Conservation (phyloP, 2,797 vertebrate genomes). For the Calcarius lapponicus region DNA sequence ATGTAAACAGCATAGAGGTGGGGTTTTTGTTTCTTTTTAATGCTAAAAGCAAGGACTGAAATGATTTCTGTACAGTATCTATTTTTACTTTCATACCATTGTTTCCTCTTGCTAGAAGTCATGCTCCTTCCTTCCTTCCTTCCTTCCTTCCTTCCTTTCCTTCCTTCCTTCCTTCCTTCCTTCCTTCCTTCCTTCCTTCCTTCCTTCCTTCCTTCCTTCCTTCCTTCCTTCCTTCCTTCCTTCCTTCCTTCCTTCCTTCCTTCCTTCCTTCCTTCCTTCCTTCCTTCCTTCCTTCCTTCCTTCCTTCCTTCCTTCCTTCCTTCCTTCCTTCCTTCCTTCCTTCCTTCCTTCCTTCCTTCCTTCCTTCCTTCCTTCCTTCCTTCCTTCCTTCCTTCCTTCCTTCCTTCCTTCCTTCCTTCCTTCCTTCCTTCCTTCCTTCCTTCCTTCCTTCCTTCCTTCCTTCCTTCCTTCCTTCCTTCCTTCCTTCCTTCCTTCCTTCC, state of each 20-base stretch:
- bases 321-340: background rate
- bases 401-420: background rate
- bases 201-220: too few species aligned
- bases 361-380: background rate
- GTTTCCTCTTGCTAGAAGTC: background rate
- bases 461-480: background rate
- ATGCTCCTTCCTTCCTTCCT: background rate
- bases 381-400: background rate
- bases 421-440: background rate
- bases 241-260: background rate
- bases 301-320: background rate
- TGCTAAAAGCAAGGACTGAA: background rate
- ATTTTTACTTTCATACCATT: background rate
- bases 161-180: background rate
- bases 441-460: too few species aligned
- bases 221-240: background rate
- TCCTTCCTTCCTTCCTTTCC: background rate
- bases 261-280: background rate
- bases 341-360: background rate
- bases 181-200: background rate
- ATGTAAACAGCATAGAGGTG: background rate
- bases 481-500: background rate
- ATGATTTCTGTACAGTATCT: background rate
- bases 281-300: background rate
- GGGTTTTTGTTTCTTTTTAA: background rate